A percentile compares a stretch with the other conserved stretches of the same genome.
Evolutionary conservation across 53 echinoderm and acorn worm genomes (phyloP).

Genomic region (Temnopleurus reevesii): DNA sequence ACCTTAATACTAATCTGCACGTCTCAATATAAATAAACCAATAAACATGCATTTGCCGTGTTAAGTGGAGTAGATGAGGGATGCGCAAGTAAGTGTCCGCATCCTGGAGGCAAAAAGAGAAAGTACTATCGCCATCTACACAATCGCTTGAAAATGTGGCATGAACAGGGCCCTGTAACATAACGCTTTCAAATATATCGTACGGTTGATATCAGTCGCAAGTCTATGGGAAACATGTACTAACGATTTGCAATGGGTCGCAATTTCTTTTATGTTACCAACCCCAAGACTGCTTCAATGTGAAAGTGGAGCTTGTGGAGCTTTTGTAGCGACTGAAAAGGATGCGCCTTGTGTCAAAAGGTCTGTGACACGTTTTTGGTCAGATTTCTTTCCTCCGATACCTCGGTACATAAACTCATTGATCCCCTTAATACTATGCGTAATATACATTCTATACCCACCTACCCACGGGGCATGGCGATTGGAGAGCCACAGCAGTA

Average conservation of each 20-base stretch:
- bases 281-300: too few relatives aligned
- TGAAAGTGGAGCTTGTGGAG: not conserved
- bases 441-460: slow-evolving; percentile 7
- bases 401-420: not conserved
- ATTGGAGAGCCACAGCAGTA: not conserved
- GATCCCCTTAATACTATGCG: slow-evolving; percentile 13
- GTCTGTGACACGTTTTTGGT: too few relatives aligned
- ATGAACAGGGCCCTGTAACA: too few relatives aligned
- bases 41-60: not conserved
- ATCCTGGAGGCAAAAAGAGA: not conserved
- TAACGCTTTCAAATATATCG: too few relatives aligned
- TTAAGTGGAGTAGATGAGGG: not conserved
- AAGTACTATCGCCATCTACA: too few relatives aligned
- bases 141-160: too few relatives aligned
- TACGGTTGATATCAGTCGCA: too few relatives aligned
- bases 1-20: not conserved
- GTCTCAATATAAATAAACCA: not conserved
- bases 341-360: slow-evolving; percentile 6
- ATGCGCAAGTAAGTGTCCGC: not conserved
- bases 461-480: not conserved
- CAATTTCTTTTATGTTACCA: too few relatives aligned
- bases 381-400: too few relatives aligned
- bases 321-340: not conserved
- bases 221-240: too few relatives aligned
- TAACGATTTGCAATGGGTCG: too few relatives aligned